Evolutionary conservation across 2,888 invertebrate genomes (phyloP).

Genomic region (Sisyra nigra): DNA sequence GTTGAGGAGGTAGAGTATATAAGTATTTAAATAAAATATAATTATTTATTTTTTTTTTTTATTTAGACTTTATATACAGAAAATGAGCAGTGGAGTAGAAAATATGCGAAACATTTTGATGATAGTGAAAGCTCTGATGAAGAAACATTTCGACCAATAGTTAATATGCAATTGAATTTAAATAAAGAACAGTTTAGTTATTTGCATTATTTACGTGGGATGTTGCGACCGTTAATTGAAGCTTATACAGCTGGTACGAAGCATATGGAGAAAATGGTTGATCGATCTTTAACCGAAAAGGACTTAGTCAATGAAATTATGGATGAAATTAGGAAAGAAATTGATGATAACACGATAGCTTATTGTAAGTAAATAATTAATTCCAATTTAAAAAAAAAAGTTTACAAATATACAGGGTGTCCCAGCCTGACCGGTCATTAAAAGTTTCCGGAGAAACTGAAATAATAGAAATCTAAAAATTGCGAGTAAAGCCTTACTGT

Average conservation of each 20-base stretch:
- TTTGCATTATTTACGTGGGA: slow-evolving; percentile 28
- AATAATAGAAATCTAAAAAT: no score
- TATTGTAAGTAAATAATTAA: slow-evolving; percentile 8
- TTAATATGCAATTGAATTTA: slow-evolving; percentile 15
- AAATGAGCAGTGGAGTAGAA: slow-evolving; percentile 36
- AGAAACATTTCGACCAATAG: slow-evolving; percentile 17
- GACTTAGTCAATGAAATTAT: slow-evolving; percentile 50
- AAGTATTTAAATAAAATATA: slow-evolving; percentile 8
- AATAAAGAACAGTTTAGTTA: slow-evolving; percentile 17
- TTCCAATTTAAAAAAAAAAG: background rate
- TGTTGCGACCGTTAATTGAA: slow-evolving; percentile 56
- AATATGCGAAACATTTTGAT: slow-evolving; percentile 33
- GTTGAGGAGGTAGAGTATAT: slow-evolving; percentile 7
- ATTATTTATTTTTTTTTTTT: slow-evolving; percentile 2
- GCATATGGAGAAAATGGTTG: slow-evolving; percentile 36
- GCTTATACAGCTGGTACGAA: slow-evolving; percentile 53
- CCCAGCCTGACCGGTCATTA: no score
- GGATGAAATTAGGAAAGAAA: slow-evolving; percentile 43
- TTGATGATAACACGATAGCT: slow-evolving; percentile 21
- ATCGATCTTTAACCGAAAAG: slow-evolving; percentile 41
- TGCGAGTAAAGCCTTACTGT: no score
- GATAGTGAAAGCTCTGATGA: slow-evolving; percentile 26
- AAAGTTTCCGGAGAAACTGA: no score
- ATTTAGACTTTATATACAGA: slow-evolving; percentile 25
- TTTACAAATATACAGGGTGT: no score